Conservation (phyloP, 1,140 invertebrate species). For the Drosophila subobscura region DNA sequence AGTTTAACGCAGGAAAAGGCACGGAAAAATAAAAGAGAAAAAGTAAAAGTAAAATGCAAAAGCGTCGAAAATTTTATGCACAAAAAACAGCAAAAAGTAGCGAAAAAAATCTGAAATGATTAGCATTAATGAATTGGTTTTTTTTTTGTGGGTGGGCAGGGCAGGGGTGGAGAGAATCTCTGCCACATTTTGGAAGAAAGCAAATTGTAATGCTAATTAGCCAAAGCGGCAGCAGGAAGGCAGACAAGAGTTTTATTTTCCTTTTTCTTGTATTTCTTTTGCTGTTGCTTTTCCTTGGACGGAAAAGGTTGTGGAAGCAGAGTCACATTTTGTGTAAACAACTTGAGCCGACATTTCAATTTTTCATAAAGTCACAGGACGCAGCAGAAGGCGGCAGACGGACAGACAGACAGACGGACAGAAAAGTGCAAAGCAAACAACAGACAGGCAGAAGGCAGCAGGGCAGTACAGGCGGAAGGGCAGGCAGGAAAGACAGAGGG, state of each 20-base stretch:
- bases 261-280: slow-evolving; percentile 28
- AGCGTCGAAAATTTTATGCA: slow-evolving; percentile 76
- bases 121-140: slow-evolving; percentile 80
- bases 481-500: slow-evolving; percentile 1
- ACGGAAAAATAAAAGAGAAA: not conserved
- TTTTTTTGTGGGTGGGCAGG: not conserved
- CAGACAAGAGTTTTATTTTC: slow-evolving; percentile 63
- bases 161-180: slow-evolving; percentile 11
- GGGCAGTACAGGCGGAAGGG: not conserved
- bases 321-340: slow-evolving; percentile 73
- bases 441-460: slow-evolving; percentile 1
- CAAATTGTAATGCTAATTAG: slow-evolving; percentile 83
- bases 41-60: too few species aligned
- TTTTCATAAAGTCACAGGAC: slow-evolving; percentile 67
- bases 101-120: slow-evolving; percentile 76
- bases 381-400: not conserved
- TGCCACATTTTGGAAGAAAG: slow-evolving; percentile 43
- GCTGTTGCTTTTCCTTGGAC: slow-evolving; percentile 2
- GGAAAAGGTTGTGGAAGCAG: slow-evolving; percentile 14
- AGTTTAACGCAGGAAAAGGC: slow-evolving; percentile 18
- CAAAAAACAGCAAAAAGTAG: slow-evolving; percentile 35
- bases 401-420: slow-evolving; percentile 1
- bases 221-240: slow-evolving; percentile 61
- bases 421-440: slow-evolving; percentile 68
- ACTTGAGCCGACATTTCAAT: slow-evolving; percentile 77